These are phyloP conservation scores for Eulacestoma nigropectus DNA, from an alignment of 2,113 vertebrate species.

Conservation along the genomic window DNA sequence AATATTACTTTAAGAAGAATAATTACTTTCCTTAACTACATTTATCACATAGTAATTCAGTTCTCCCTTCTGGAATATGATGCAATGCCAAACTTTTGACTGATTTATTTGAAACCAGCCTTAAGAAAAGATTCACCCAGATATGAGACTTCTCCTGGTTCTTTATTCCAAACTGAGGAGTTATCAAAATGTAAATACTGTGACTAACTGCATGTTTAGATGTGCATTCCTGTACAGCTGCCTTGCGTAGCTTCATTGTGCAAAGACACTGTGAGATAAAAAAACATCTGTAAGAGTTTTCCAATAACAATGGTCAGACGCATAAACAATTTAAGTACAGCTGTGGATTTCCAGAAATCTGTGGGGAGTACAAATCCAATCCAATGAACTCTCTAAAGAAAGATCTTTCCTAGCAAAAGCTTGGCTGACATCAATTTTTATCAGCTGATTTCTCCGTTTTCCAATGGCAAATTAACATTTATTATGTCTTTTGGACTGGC, in stretches of 20 bases:
- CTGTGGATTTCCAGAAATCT: background rate
- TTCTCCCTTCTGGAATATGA: constrained; percentile 4
- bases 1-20: constrained; percentile 47
- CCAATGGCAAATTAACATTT: background rate
- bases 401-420: background rate
- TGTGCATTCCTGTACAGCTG: constrained; percentile 49
- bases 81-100: constrained; percentile 23
- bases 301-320: background rate
- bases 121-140: constrained; percentile 37
- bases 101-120: constrained; percentile 46
- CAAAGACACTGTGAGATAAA: background rate
- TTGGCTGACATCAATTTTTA: background rate
- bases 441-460: background rate
- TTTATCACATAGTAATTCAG: constrained; percentile 57
- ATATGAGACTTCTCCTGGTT: constrained; percentile 34
- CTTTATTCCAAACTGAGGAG: constrained; percentile 49
- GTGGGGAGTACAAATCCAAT: background rate
- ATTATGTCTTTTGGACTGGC: background rate
- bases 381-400: background rate
- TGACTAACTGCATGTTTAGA: constrained; percentile 55
- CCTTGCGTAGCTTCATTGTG: background rate
- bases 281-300: background rate
- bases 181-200: constrained; percentile 75
- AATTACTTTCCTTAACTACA: constrained; percentile 57
- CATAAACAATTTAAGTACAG: background rate